Percentiles rank a stretch among this genome's conserved stretches.
These are phyloP conservation scores for Pyrgilauda ruficollis DNA, from an alignment of 2,113 vertebrate genomes.

Conservation along the genomic window DNA sequence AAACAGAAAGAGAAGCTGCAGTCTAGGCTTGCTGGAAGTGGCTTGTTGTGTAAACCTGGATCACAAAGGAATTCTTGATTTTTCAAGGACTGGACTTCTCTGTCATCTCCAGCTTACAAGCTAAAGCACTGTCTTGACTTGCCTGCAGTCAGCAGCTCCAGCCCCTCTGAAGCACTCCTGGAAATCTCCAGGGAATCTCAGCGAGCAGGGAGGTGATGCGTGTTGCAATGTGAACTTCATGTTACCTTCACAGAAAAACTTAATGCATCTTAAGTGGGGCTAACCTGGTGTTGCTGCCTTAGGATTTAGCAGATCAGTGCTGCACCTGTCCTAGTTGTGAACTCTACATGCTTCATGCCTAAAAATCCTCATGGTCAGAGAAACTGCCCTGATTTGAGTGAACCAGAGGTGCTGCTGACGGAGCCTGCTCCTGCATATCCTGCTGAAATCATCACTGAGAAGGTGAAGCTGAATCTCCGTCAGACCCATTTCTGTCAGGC, in stretches of 20 bases:
- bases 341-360: not conserved
- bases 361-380: not conserved
- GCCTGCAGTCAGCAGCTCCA: not conserved
- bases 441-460: not conserved
- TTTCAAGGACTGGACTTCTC: not conserved
- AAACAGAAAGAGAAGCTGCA: constrained; percentile 11
- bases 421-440: not conserved
- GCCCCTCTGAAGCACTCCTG: not conserved
- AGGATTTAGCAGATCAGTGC: not conserved
- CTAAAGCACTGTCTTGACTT: not conserved
- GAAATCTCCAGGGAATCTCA: not conserved
- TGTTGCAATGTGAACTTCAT: not conserved
- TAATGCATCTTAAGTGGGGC: not conserved
- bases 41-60: not conserved
- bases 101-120: not conserved
- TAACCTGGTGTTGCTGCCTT: not conserved
- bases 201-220: not conserved
- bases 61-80: not conserved
- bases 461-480: not conserved
- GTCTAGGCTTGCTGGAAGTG: not conserved
- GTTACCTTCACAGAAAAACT: not conserved
- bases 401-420: not conserved
- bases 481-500: not conserved
- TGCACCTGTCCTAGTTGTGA: not conserved
- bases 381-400: not conserved